Conservation (phyloP, 2,888 invertebrate species). For the Drosophila cyrtoloma region DNA sequence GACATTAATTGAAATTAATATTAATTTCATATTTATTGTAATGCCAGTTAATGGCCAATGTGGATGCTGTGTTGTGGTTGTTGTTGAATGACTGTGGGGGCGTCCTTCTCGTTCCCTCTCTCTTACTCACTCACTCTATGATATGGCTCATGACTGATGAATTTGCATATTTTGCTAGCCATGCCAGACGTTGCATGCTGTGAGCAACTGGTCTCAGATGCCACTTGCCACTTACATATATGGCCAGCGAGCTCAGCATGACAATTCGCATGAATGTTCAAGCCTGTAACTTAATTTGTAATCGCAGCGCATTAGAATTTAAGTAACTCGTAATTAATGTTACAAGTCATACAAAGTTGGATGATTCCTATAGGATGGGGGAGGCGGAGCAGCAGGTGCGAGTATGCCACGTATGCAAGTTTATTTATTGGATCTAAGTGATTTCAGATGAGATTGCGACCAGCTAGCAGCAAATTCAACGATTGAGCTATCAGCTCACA, state of each 20-base stretch:
- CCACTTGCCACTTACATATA: slow-evolving; percentile 33
- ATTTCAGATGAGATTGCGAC: slow-evolving; percentile 85
- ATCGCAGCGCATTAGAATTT: slow-evolving; percentile 84
- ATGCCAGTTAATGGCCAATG: slow-evolving; percentile 66
- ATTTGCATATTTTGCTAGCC: slow-evolving; percentile 68
- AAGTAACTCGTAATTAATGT: slow-evolving; percentile 86
- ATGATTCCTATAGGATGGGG: slow-evolving; percentile 25
- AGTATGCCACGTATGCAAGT: slow-evolving; percentile 50
- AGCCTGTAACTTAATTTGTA: slow-evolving; percentile 85
- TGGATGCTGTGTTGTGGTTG: slow-evolving; percentile 37
- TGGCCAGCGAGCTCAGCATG: slow-evolving; percentile 75
- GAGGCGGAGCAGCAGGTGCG: neutral
- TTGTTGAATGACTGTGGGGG: slow-evolving; percentile 43
- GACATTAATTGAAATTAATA: slow-evolving; percentile 85
- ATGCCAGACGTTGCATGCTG: slow-evolving; percentile 57
- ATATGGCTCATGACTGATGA: slow-evolving; percentile 58
- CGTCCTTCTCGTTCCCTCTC: slow-evolving; percentile 33
- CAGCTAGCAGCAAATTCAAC: slow-evolving; percentile 59
- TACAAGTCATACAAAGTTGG: slow-evolving; percentile 70
- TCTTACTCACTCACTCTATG: neutral
- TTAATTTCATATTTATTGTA: slow-evolving; percentile 83
- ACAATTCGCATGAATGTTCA: slow-evolving; percentile 80
- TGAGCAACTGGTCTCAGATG: slow-evolving; percentile 63
- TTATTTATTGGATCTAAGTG: slow-evolving; percentile 86
- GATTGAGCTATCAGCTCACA: slow-evolving; percentile 83